Evolutionary conservation across 2,888 invertebrate genomes (phyloP).

Genomic region (Lissonota sp.): DNA sequence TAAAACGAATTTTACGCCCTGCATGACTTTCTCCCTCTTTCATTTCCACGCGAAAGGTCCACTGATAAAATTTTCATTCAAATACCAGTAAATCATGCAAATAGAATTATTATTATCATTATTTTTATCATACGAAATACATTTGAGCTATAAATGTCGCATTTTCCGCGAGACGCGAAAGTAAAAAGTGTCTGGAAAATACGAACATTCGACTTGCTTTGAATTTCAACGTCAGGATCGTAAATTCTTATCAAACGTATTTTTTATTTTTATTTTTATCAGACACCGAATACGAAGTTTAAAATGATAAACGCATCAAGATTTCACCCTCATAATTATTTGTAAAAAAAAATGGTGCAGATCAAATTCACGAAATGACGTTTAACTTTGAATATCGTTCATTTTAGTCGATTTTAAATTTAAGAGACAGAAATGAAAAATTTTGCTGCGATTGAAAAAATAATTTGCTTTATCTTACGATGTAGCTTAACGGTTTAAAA

Average conservation of each 20-base stretch:
- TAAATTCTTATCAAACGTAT: not conserved
- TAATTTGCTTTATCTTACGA: too few species aligned
- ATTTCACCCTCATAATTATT: not conserved
- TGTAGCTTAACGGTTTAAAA: not conserved
- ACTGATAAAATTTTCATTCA: not conserved
- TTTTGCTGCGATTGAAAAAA: constrained; percentile 25
- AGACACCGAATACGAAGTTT: not conserved
- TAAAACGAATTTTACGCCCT: constrained; percentile 19
- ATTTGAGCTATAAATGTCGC: too few species aligned
- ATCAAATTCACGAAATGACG: not conserved
- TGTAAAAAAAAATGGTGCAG: not conserved
- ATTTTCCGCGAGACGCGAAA: not conserved
- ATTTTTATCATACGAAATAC: too few species aligned
- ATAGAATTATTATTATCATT: not conserved
- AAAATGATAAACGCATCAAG: not conserved
- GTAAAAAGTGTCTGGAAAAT: too few species aligned
- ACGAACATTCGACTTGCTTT: not conserved
- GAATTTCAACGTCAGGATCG: not conserved
- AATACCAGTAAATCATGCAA: not conserved
- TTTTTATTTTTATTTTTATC: not conserved
- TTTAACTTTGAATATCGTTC: too few species aligned
- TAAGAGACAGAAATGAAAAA: not conserved
- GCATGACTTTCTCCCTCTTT: not conserved
- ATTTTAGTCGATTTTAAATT: too few species aligned
- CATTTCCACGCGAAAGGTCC: not conserved